phyloP scores from a whole-genome alignment of 2,888 invertebrate genomes.

The Eupeodes latifasciatus region DNA sequence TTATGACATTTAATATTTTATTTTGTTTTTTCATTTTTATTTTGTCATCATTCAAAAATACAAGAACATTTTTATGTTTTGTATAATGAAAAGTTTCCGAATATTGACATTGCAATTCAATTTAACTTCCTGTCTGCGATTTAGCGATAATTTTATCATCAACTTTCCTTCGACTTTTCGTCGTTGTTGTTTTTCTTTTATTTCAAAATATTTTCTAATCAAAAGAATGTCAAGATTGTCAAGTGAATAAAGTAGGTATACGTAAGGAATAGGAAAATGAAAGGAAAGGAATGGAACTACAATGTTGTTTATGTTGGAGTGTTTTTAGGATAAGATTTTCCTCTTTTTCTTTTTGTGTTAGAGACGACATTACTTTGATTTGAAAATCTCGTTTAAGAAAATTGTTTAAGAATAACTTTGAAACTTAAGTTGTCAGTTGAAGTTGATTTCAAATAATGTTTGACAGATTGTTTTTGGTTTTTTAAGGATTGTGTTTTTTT shows the following conservation, averaged over 20 bases:
- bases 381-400: slow-evolving; percentile 43
- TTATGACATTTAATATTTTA: slow-evolving; percentile 18
- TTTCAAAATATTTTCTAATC: slow-evolving; percentile 4
- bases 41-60: not conserved
- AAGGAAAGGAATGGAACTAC: not conserved
- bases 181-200: not conserved
- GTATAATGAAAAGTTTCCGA: slow-evolving; percentile 17
- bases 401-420: slow-evolving; percentile 55
- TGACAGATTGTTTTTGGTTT: not conserved
- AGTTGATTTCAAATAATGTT: slow-evolving; percentile 24
- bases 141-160: slow-evolving; percentile 49
- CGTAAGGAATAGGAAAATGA: not conserved
- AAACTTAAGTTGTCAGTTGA: slow-evolving; percentile 44
- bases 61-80: too few species aligned
- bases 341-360: not conserved
- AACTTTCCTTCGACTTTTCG: slow-evolving; percentile 16
- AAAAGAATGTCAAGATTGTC: slow-evolving; percentile 26
- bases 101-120: slow-evolving; percentile 36
- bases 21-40: not conserved
- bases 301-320: not conserved
- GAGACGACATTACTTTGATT: slow-evolving; percentile 2
- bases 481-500: not conserved
- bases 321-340: not conserved
- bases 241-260: not conserved
- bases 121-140: slow-evolving; percentile 49